Conservation (phyloP, 2,888 invertebrate species). For the Ichneumon xanthorius region DNA sequence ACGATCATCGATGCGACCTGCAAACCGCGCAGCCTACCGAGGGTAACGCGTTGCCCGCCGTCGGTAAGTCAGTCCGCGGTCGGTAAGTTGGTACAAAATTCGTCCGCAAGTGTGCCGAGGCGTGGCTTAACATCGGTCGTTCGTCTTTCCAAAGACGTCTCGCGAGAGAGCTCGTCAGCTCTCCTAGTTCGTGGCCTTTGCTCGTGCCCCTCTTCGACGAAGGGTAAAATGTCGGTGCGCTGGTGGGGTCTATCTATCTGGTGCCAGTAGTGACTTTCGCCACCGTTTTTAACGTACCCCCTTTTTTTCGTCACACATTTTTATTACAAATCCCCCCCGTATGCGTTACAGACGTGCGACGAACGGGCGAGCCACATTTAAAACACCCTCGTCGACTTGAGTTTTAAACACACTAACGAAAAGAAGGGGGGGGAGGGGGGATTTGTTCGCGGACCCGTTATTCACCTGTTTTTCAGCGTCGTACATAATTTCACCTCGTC, state of each 20-base stretch:
- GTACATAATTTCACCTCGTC: slow-evolving; percentile 19
- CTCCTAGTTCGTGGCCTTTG: slow-evolving; percentile 48
- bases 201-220: slow-evolving; percentile 71
- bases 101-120: background rate
- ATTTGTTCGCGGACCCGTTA: slow-evolving; percentile 55
- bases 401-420: slow-evolving; percentile 16
- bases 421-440: background rate
- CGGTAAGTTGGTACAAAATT: background rate
- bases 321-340: slow-evolving; percentile 12
- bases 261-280: slow-evolving; percentile 81
- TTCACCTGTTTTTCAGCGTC: slow-evolving; percentile 59
- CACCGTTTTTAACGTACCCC: slow-evolving; percentile 71
- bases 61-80: no score
- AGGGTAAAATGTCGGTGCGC: slow-evolving; percentile 87
- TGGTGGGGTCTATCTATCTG: slow-evolving; percentile 82
- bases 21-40: no score
- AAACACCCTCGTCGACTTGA: slow-evolving; percentile 49
- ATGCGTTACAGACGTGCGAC: background rate
- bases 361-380: background rate
- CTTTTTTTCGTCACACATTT: slow-evolving; percentile 51
- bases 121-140: background rate
- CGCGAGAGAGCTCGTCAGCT: background rate
- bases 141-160: background rate
- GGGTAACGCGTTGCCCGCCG: no score
- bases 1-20: no score